Evolutionary conservation across 2,888 invertebrate genomes (phyloP), one percentile per base, ranked within the genome.

Genomic region (Hypercompe scribonia): DNA sequence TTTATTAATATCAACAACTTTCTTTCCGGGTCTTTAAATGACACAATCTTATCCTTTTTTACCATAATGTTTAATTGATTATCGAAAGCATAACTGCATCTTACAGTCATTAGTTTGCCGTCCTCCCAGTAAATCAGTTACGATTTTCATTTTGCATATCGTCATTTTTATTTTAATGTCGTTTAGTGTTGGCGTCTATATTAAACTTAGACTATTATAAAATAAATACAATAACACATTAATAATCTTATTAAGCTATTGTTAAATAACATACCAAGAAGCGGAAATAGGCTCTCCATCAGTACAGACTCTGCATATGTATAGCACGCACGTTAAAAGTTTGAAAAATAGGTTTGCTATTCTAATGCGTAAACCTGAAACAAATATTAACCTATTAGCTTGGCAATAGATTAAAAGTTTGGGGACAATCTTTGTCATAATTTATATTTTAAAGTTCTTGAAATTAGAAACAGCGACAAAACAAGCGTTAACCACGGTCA

Each of bases 291-390:
- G 98, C 93, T 98, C 97, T 92, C 96, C 97, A 96, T 99, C 99
- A 89, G 98, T 97, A 92, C 98, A 97, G 84, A 99, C 99, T 89
- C 99, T 97, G 92, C 98, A 97, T 96, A 99, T 98, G 96, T 99
- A 99, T 92, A 99, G 97, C 93, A 99, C 97, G 96, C 99, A 99
- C 94, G 99, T 98, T 93, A 99, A 96, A 88, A 99, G 96, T 96
- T 99, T 99, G 97, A 99, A 98, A 96, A 99, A 97, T 95, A 99
- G 96, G 96, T 99, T 99, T 89, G 99, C 99, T 94, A 99, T 98
- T 92, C 99, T 98, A 96, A 99, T 99, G 93, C 99, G 98, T 96
- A 99, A 97, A 97, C 99, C 99, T 99, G 97, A 77, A 97, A 97
- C 87, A 91, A 93, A 77, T 24, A 78, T 66, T 18, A 18, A 61